Evolutionary conservation across 2,888 invertebrate genomes (phyloP).

Genomic region (Hydropsyche betteni): DNA sequence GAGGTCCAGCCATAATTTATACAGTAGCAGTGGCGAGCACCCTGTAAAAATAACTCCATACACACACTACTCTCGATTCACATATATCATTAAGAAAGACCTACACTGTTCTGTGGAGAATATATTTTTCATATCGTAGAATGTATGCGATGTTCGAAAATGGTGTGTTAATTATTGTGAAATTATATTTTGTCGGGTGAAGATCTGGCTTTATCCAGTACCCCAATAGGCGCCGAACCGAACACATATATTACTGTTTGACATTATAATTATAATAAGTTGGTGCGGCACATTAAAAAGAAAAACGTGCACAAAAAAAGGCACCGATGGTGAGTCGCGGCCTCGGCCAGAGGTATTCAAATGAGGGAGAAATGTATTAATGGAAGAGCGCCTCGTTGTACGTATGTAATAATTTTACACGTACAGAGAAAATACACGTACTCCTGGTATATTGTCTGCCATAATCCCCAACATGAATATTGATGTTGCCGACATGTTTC

Average conservation of each 20-base stretch:
- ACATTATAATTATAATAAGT: conserved; percentile 53
- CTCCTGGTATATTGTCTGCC: conserved; percentile 39
- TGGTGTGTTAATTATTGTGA: too few relatives aligned
- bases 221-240: conserved; percentile 50
- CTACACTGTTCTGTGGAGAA: not conserved
- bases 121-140: too few relatives aligned
- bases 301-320: conserved; percentile 47
- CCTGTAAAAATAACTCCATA: conserved; percentile 51
- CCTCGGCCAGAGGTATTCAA: conserved; percentile 48
- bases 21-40: conserved; percentile 48
- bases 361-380: conserved; percentile 51
- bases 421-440: not conserved
- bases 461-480: conserved; percentile 51
- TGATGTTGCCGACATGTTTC: conserved; percentile 49
- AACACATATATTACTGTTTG: conserved; percentile 52
- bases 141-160: too few relatives aligned
- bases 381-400: conserved; percentile 41
- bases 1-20: conserved; percentile 50
- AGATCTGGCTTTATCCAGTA: conserved; percentile 33
- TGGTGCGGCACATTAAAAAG: conserved; percentile 44
- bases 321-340: conserved; percentile 26
- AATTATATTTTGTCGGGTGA: too few relatives aligned
- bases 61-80: conserved; percentile 39
- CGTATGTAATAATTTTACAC: not conserved
- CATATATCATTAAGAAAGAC: conserved; percentile 5